These are phyloP conservation scores for Agelaius phoeniceus DNA, from an alignment of 2,113 vertebrate genomes.

Conservation along the genomic window DNA sequence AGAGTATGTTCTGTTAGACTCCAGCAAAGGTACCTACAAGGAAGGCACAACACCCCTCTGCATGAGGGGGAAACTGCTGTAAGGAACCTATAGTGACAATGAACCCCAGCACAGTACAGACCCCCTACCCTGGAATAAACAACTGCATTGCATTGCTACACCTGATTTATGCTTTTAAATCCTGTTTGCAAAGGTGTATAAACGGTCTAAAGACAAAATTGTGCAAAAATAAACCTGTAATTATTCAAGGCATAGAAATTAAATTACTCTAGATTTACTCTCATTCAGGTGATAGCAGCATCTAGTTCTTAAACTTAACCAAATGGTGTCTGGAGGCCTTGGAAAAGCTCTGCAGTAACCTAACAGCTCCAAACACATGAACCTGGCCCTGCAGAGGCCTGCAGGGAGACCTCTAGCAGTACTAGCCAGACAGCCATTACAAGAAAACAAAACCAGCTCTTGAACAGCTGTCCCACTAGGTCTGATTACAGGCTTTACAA, in stretches of 20 bases:
- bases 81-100: conserved; percentile 63
- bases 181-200: background rate
- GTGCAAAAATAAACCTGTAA: background rate
- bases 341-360: background rate
- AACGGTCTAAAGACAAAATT: background rate
- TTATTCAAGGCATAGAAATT: background rate
- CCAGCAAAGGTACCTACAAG: conserved; percentile 5
- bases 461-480: background rate
- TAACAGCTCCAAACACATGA: background rate
- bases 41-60: conserved; percentile 35
- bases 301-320: background rate
- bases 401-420: background rate
- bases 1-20: background rate
- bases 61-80: conserved; percentile 32
- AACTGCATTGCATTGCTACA: background rate
- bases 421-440: background rate
- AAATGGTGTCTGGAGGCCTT: background rate
- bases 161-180: background rate
- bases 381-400: background rate
- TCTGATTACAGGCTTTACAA: conserved; percentile 5
- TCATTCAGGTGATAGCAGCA: background rate
- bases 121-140: background rate
- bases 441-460: background rate
- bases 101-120: conserved; percentile 65
- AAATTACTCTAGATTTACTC: background rate